Evolutionary conservation across 1,140 invertebrate genomes (phyloP).

Genomic region (Platyscapa corneri): DNA sequence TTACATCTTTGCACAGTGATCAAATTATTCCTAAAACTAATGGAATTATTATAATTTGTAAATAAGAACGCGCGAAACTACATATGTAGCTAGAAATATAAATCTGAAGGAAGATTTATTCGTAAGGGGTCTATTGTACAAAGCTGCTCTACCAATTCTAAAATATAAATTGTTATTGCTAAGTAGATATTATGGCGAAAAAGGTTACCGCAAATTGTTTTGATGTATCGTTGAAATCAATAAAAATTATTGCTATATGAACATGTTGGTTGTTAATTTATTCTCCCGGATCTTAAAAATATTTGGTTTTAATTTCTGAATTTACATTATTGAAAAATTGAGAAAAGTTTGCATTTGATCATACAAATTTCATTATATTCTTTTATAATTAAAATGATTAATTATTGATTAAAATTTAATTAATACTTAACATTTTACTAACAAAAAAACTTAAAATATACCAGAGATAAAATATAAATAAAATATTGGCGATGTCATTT

Average conservation of each 20-base stretch:
- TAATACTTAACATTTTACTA: too few species aligned
- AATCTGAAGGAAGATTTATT: background rate
- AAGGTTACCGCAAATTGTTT: constrained; percentile 47
- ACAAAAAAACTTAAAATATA: too few species aligned
- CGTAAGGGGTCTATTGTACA: constrained; percentile 26
- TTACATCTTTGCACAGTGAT: constrained; percentile 16
- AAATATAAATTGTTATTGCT: constrained; percentile 38
- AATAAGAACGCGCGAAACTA: constrained; percentile 23
- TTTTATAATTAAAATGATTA: too few species aligned
- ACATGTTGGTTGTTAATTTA: background rate
- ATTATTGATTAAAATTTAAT: too few species aligned
- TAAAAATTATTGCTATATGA: constrained; percentile 49
- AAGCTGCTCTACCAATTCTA: background rate
- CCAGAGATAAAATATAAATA: too few species aligned
- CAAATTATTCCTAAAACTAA: background rate
- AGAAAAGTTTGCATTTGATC: too few species aligned
- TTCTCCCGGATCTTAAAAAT: background rate
- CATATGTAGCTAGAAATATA: too few species aligned
- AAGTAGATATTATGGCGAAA: constrained; percentile 15
- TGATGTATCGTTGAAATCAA: constrained; percentile 40
- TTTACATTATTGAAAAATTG: too few species aligned
- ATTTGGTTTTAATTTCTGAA: background rate
- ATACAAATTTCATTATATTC: too few species aligned
- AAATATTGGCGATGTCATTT: too few species aligned
- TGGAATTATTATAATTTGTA: constrained; percentile 24